A percentile compares a stretch with the other conserved stretches of the same genome.
phyloP scores from a whole-genome alignment of 2,113 vertebrate species.

The Leptobrachium ailaonicum region DNA sequence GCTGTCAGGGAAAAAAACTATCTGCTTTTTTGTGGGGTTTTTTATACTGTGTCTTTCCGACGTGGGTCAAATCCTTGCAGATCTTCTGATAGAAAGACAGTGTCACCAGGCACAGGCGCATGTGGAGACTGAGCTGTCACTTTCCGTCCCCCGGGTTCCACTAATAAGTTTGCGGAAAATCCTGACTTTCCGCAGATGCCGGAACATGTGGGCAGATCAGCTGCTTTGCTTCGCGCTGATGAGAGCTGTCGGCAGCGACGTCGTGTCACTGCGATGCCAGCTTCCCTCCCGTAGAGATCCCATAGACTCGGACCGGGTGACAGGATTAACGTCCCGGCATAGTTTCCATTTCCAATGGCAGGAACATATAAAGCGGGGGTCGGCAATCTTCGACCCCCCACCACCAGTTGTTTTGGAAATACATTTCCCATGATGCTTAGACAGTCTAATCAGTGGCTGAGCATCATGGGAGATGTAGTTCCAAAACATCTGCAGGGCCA shows the following conservation, averaged over 20 bases:
- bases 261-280: conserved; percentile 1
- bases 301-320: not conserved
- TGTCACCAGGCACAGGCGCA: not conserved
- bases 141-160: not conserved
- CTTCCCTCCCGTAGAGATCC: not conserved
- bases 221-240: conserved; percentile 1
- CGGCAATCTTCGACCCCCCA: too few relatives aligned
- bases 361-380: too few relatives aligned
- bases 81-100: not conserved
- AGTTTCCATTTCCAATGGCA: too few relatives aligned
- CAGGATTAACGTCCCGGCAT: not conserved
- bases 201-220: conserved; percentile 1
- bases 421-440: too few relatives aligned
- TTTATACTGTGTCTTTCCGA: not conserved
- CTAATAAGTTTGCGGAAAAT: conserved; percentile 15
- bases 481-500: too few relatives aligned
- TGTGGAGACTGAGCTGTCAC: not conserved
- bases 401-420: too few relatives aligned
- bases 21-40: too few relatives aligned
- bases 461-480: too few relatives aligned
- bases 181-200: not conserved
- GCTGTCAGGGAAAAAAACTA: not conserved
- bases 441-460: too few relatives aligned
- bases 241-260: conserved; percentile 13
- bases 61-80: not conserved